Base-by-base conservation (phyloP, 2,888 invertebrate species). In the Microctonus hyperodae region DNA sequence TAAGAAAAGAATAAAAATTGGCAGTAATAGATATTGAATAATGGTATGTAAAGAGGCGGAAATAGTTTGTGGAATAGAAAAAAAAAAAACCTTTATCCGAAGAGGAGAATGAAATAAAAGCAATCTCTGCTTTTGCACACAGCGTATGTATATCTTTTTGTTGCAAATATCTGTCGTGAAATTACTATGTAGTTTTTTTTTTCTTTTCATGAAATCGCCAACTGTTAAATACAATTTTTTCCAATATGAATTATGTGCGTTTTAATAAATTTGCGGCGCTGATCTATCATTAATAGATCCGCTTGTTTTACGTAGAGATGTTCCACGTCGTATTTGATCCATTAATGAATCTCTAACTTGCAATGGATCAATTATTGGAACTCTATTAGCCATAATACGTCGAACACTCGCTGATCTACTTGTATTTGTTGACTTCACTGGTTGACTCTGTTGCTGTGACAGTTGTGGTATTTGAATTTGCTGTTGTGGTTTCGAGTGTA, bases 251-350 rank as follows among this genome's bases (percentile, higher is more conserved):
- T 62, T 11, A 35, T 35, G 50, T 9, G 40, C 6, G 44, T n/a
- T 63, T 87, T 86, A 93, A 81, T 91, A 92, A 84, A 94, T 94
- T 85, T 93, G 93, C 31, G 95, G 95, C 69, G 95, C 95, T 59
- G 95, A 95, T 72, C 95, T 88, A 84, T 95, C 95, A 85, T 92
- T 92, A 78, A 91, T 90, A 13, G 89, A 79, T n/a, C 84, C 87
- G 73, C 90, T 89, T 72, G 95, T 93, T 77, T 93, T 90, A 68
- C 91, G 91, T 65, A 96, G 83, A 44, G 91, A 91, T 20, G 95
- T 95, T 66, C 96, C 96, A 70, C 92, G 89, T 78, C 94, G 92
- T 70, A 96, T 96, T 82, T 96, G 96, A 86, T 96, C 96, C 95
- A 96, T 94, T n/a, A 96, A 86, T 0, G 95, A 95, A 73, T 94